Conservation (phyloP, 2,113 vertebrate species). For the Cynocephalus volans region DNA sequence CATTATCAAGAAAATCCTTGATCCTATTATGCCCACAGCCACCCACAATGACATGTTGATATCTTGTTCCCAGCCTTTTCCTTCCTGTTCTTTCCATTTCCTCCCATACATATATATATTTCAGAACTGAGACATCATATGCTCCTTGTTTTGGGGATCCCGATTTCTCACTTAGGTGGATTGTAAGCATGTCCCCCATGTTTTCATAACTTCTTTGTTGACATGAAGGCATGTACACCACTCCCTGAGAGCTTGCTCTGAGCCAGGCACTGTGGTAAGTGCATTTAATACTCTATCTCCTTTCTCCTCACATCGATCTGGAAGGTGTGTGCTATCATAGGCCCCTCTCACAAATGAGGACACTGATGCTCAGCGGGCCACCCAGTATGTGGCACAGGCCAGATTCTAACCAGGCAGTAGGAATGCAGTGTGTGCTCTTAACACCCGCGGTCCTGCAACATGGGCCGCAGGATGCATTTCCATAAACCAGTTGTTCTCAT, state of each 20-base stretch:
- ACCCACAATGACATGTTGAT: background rate
- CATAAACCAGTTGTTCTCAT: background rate
- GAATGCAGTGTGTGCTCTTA: background rate
- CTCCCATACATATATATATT: background rate
- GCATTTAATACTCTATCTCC: accelerated
- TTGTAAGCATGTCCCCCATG: too few species aligned
- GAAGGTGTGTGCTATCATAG: too few species aligned
- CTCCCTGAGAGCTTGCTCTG: background rate
- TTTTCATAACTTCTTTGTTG: background rate
- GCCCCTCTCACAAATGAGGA: background rate
- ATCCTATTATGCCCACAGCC: background rate
- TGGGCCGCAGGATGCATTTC: too few species aligned
- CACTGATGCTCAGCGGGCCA: background rate
- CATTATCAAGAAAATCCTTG: background rate
- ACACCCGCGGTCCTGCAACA: too few species aligned
- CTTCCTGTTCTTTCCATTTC: background rate
- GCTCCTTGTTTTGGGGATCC: background rate
- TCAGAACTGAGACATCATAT: background rate
- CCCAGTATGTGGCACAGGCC: background rate
- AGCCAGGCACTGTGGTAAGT: too few species aligned
- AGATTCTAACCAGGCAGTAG: background rate
- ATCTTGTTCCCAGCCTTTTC: background rate
- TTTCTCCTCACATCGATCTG: too few species aligned
- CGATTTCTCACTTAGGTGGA: too few species aligned
- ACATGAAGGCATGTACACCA: background rate